Conservation (phyloP, 64 coral and sea anemone species). For the Acropora yongei region DNA sequence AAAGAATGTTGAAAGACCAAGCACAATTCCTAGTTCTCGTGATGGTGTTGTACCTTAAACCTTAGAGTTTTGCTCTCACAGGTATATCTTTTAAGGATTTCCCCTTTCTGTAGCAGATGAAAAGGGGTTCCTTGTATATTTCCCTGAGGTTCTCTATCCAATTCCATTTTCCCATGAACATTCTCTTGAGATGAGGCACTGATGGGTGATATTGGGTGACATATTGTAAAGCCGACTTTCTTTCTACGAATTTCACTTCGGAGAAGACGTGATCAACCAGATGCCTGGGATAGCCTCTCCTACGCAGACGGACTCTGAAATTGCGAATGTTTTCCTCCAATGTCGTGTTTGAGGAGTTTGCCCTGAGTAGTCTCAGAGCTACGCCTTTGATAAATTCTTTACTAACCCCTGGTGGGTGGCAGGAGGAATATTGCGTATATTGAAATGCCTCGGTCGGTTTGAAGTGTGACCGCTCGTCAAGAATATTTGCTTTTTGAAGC, state of each 20-base stretch:
- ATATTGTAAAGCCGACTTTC: not conserved
- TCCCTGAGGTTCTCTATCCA: too few species aligned
- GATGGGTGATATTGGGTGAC: too few species aligned
- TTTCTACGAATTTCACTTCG: not conserved
- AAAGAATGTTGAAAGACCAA: too few species aligned
- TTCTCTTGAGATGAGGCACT: too few species aligned
- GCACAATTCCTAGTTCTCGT: too few species aligned
- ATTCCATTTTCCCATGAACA: too few species aligned
- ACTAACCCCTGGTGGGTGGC: not conserved
- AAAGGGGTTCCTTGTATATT: too few species aligned
- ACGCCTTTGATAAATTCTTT: not conserved
- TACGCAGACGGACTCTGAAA: not conserved
- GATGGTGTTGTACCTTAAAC: too few species aligned
- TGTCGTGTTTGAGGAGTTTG: constrained; percentile 5
- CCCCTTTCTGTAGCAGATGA: too few species aligned
- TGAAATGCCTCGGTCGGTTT: not conserved
- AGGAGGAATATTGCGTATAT: not conserved
- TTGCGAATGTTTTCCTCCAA: constrained; percentile 13
- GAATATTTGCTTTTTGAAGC: not conserved
- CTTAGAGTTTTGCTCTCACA: too few species aligned
- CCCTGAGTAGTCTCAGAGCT: not conserved
- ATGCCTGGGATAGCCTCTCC: not conserved
- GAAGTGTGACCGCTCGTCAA: constrained; percentile 23
- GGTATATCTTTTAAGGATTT: too few species aligned
- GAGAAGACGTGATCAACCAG: not conserved